These are phyloP conservation scores for Radopholus similis DNA, from an alignment of 1,140 invertebrate species.

Conservation along the genomic window DNA sequence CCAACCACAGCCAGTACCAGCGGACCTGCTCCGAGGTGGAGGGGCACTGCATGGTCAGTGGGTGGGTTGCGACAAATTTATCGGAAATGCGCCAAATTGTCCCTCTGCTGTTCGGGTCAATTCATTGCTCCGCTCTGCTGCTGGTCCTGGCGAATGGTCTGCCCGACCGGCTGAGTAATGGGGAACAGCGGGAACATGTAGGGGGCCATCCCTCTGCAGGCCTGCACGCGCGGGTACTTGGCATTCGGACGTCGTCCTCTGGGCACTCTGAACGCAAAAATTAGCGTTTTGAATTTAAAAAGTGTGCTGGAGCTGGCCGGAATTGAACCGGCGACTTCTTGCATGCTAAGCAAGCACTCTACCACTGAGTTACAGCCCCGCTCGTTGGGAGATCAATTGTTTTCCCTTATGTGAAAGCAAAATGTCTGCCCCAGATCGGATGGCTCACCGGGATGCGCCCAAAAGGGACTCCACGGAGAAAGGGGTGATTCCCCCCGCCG, in stretches of 20 bases:
- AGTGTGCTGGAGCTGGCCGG: not conserved
- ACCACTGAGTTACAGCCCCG: no score
- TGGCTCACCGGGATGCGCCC: slow-evolving; percentile 13
- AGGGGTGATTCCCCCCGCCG: not conserved
- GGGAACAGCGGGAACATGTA: slow-evolving; percentile 62
- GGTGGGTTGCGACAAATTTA: not conserved
- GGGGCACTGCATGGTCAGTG: not conserved
- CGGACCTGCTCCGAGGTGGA: not conserved
- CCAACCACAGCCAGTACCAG: not conserved
- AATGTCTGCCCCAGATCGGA: not conserved
- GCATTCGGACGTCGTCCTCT: slow-evolving; percentile 62
- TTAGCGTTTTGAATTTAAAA: not conserved
- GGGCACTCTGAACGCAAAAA: slow-evolving; percentile 56
- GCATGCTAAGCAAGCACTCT: no score
- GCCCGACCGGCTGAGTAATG: slow-evolving; percentile 62
- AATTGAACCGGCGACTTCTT: no score
- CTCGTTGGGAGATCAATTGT: not conserved
- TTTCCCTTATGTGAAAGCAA: not conserved
- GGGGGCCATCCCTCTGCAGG: slow-evolving; percentile 62
- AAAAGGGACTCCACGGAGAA: slow-evolving; percentile 15
- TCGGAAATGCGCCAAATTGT: not conserved
- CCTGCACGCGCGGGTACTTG: slow-evolving; percentile 63
- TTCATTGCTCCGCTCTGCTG: not conserved
- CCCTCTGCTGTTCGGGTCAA: not conserved
- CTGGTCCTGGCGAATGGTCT: slow-evolving; percentile 38